A percentile compares a stretch with the other conserved stretches of the same genome.
Evolutionary conservation across 2,113 vertebrate genomes (phyloP).

Genomic region (Coturnix japonica): DNA sequence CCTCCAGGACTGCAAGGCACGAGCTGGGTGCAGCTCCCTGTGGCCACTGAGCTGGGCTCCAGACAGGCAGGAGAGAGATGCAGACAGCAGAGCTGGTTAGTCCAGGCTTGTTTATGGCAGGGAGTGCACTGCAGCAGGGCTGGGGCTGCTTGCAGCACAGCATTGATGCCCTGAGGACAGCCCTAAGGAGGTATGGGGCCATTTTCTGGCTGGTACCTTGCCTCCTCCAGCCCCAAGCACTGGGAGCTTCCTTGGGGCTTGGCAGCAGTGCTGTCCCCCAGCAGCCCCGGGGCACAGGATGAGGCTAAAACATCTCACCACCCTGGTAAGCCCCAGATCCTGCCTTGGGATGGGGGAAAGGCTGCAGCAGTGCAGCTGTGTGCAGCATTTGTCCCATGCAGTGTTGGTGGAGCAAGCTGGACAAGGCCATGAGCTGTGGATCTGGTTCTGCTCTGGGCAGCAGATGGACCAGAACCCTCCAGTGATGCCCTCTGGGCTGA

Average conservation of each 20-base stretch:
- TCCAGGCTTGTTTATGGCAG: neutral
- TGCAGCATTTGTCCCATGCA: neutral
- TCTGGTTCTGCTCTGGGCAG: neutral
- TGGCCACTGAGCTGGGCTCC: neutral
- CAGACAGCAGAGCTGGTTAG: neutral
- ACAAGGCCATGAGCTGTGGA: neutral
- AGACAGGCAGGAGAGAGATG: neutral
- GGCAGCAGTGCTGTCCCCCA: fast-evolving
- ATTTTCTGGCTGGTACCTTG: neutral
- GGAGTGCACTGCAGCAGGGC: neutral
- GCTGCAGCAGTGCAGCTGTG: neutral
- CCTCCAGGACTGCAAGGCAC: neutral
- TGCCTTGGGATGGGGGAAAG: neutral
- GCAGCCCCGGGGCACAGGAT: neutral
- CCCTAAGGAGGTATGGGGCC: neutral
- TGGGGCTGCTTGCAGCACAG: neutral
- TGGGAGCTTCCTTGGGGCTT: neutral
- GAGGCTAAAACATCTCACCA: neutral
- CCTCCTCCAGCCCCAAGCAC: neutral
- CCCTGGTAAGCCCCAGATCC: neutral
- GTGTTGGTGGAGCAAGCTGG: neutral
- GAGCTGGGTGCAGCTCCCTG: neutral
- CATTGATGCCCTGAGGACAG: fast-evolving
- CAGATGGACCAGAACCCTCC: neutral
- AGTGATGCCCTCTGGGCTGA: neutral